A percentile compares a stretch with the other conserved stretches of the same genome.
Conservation (phyloP, 2,888 invertebrate genomes). For the Ceratothoa steindachneri region DNA sequence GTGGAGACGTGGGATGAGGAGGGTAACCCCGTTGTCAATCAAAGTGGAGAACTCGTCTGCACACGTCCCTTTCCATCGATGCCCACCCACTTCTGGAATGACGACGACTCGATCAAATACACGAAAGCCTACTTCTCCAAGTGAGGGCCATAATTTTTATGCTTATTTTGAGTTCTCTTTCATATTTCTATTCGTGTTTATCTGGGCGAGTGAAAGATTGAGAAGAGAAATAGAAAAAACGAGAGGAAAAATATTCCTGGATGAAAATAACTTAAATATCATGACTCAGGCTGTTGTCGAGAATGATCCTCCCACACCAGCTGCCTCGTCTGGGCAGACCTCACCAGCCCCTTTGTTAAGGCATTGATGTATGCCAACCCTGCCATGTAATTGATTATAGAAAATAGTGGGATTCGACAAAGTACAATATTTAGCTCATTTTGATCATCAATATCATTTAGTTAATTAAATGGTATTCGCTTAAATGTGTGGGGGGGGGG, state of each 20-base stretch:
- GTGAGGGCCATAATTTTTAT: slow-evolving; percentile 21
- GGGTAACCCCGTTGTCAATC: slow-evolving; percentile 55
- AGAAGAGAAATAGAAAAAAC: not conserved
- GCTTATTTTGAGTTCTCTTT: not conserved
- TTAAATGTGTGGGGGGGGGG: no score
- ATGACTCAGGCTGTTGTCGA: not conserved
- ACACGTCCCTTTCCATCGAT: slow-evolving; percentile 59
- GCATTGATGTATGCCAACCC: not conserved
- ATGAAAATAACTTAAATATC: not conserved
- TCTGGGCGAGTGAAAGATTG: not conserved
- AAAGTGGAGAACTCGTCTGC: slow-evolving; percentile 59
- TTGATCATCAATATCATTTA: no score
- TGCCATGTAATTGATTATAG: not conserved
- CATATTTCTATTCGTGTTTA: not conserved
- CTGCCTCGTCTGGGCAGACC: not conserved
- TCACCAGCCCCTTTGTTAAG: not conserved
- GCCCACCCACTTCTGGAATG: slow-evolving; percentile 59
- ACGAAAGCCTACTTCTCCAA: slow-evolving; percentile 56
- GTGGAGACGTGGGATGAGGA: slow-evolving; percentile 56
- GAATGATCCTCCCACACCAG: not conserved
- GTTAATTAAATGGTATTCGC: no score
- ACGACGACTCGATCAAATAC: slow-evolving; percentile 55
- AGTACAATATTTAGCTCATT: no score
- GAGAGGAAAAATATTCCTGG: not conserved
- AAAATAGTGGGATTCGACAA: not conserved